phyloP scores from a whole-genome alignment of 2,797 vertebrate species.

The Pygocentrus nattereri region DNA sequence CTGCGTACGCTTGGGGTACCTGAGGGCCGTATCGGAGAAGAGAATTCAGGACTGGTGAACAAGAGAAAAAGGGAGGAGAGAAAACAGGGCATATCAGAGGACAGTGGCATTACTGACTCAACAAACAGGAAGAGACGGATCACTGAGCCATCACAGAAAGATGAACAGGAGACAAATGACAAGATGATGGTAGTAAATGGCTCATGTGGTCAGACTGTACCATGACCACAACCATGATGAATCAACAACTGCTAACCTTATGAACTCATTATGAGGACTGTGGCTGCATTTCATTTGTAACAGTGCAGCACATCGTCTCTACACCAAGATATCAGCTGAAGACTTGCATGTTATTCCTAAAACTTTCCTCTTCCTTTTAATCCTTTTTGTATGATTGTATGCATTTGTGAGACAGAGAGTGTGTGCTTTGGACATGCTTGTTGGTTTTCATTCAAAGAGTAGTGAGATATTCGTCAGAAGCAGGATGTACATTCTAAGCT shows the following conservation, averaged over 20 bases:
- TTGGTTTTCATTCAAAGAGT: not conserved
- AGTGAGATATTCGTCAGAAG: no score
- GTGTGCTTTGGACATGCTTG: not conserved
- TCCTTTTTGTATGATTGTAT: not conserved
- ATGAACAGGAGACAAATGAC: constrained; percentile 46
- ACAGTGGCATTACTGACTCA: constrained; percentile 29
- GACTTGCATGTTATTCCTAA: constrained; percentile 6
- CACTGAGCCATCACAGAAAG: constrained; percentile 32
- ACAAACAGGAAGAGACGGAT: constrained; percentile 65
- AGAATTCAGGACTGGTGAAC: constrained; percentile 77
- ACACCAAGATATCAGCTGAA: constrained; percentile 6
- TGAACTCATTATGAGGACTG: not conserved
- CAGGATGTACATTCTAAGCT: not conserved
- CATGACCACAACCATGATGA: constrained; percentile 8
- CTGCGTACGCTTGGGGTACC: constrained; percentile 86
- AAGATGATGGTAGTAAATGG: constrained; percentile 46
- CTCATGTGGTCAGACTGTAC: constrained; percentile 42
- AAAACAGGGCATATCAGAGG: constrained; percentile 56
- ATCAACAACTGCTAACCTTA: not conserved
- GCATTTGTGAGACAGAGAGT: not conserved
- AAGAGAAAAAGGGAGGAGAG: constrained; percentile 89
- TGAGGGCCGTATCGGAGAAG: constrained; percentile 86
- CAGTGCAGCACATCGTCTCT: not conserved
- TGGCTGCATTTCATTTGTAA: constrained; percentile 6
- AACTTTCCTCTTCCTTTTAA: not conserved